These are phyloP conservation scores for Zoroaster sp. DNA, from an alignment of 53 echinoderm and acorn worm species.

Conservation along the genomic window DNA sequence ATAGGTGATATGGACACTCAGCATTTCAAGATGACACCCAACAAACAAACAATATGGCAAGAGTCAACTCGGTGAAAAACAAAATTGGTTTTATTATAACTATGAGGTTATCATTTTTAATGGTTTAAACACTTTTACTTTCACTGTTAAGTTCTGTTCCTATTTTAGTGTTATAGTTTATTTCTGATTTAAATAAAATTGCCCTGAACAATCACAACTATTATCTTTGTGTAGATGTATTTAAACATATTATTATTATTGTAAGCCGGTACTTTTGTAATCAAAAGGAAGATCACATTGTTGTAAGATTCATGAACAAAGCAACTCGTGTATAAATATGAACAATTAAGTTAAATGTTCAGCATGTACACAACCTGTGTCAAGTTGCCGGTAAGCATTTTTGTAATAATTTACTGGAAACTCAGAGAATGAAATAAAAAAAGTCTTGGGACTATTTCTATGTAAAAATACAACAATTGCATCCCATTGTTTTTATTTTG, in stretches of 20 bases:
- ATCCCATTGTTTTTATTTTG: neutral
- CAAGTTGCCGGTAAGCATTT: conserved; percentile 46
- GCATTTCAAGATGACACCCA: no score
- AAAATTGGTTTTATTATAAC: neutral
- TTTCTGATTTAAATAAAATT: neutral
- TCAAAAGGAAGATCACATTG: neutral
- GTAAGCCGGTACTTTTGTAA: conserved; percentile 19
- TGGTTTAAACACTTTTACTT: neutral
- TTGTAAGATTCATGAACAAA: neutral
- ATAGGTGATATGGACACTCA: no score
- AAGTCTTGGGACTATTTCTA: conserved; percentile 51
- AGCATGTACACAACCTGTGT: conserved; percentile 35
- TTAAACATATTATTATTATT: conserved; percentile 12
- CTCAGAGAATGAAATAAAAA: conserved; percentile 46
- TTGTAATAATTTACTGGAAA: conserved; percentile 52
- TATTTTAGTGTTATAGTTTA: neutral
- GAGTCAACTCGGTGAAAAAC: no score
- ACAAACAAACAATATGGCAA: no score
- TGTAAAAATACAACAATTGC: conserved; percentile 6
- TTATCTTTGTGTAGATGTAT: neutral
- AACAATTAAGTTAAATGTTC: conserved; percentile 30
- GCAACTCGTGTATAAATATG: conserved; percentile 33
- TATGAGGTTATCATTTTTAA: neutral
- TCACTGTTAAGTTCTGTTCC: neutral
- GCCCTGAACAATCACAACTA: neutral